phyloP scores from a whole-genome alignment of 1,140 invertebrate species.

The Microplitis mediator region DNA sequence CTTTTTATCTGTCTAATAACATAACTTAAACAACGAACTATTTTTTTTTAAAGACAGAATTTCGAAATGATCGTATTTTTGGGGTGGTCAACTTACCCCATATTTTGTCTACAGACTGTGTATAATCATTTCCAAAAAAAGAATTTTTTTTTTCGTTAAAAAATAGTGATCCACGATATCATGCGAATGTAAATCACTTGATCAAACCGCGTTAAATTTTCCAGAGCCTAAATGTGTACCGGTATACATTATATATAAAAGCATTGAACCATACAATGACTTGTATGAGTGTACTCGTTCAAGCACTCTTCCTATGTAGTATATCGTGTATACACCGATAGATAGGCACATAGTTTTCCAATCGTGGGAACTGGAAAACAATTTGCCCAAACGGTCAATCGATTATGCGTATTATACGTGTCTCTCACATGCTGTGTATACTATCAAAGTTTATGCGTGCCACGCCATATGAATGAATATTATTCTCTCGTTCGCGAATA shows the following conservation, averaged over 20 bases:
- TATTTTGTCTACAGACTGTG: too few species aligned
- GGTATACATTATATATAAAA: too few species aligned
- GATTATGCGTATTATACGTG: constrained; percentile 10
- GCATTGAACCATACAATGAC: too few species aligned
- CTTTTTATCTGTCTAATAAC: too few species aligned
- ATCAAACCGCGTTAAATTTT: not conserved
- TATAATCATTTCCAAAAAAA: too few species aligned
- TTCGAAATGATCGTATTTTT: too few species aligned
- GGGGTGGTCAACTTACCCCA: too few species aligned
- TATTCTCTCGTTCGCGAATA: not conserved
- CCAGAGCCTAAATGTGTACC: not conserved
- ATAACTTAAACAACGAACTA: too few species aligned
- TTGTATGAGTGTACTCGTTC: not conserved
- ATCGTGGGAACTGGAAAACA: constrained; percentile 18
- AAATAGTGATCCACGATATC: too few species aligned
- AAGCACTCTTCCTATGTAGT: not conserved
- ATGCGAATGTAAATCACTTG: not conserved
- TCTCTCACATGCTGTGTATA: not conserved
- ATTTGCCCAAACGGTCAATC: constrained; percentile 17
- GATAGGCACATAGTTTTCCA: not conserved
- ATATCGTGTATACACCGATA: not conserved
- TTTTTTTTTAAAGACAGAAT: too few species aligned
- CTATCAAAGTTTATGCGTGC: constrained; percentile 23
- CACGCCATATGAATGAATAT: constrained; percentile 26
- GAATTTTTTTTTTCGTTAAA: too few species aligned